These are phyloP conservation scores for Sebastes melanostomus DNA, from an alignment of 2,797 vertebrate genomes.

Conservation along the genomic window DNA sequence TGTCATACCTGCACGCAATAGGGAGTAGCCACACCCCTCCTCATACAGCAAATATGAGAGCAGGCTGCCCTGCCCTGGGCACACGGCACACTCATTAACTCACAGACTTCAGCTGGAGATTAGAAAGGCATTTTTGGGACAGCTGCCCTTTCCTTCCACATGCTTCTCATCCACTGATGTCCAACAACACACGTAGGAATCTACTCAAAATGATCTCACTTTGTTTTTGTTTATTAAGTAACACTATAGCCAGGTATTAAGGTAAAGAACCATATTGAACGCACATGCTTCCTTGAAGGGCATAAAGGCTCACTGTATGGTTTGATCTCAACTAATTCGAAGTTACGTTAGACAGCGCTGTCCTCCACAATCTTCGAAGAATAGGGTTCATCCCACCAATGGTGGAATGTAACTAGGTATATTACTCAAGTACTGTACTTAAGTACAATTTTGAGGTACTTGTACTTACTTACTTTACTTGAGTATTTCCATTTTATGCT, in stretches of 20 bases:
- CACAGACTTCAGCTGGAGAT: constrained; percentile 69
- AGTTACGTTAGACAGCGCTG: not conserved
- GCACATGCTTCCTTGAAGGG: not conserved
- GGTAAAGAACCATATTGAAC: not conserved
- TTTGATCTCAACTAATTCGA: not conserved
- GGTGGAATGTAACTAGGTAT: too few species aligned
- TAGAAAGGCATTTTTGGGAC: constrained; percentile 72
- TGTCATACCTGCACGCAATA: constrained; percentile 80
- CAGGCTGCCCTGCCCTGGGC: constrained; percentile 61
- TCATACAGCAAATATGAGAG: constrained; percentile 56
- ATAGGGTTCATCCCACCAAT: not conserved
- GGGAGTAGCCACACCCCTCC: constrained; percentile 65
- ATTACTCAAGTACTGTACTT: too few species aligned
- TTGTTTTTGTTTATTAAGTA: not conserved
- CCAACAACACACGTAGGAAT: constrained; percentile 35
- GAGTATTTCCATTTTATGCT: too few species aligned
- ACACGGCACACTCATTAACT: constrained; percentile 70
- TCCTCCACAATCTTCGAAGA: not conserved
- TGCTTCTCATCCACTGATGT: constrained; percentile 50
- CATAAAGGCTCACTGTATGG: not conserved
- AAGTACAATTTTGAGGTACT: too few species aligned
- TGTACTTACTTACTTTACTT: too few species aligned
- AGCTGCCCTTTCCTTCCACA: constrained; percentile 70
- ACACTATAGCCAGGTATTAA: not conserved
- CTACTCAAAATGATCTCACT: not conserved